Base-by-base conservation (phyloP, 2,888 invertebrate genomes). In the Lamellibrachia columna region DNA sequence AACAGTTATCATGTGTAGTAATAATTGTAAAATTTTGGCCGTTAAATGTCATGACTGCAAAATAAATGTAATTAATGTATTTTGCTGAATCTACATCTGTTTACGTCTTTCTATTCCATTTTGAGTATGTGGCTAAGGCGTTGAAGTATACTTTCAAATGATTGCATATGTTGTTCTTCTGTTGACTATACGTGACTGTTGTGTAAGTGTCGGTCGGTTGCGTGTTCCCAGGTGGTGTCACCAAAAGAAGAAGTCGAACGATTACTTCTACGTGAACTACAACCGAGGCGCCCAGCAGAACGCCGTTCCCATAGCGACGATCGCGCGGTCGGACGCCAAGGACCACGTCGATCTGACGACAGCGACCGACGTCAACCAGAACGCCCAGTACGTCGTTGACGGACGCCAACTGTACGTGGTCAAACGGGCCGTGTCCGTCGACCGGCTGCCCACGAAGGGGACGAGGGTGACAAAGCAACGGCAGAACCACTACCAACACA, bases 321-420 rank as follows among this genome's bases (percentile, higher is more conserved):
- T 75, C n/a, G 75, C 75, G 75, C 75, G 75, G 22, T 22, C 75
- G 22, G 75, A 75, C 15, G 22, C 75, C 15, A 75, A 11, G 75
- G 75, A 75, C 22, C 75, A 75, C 22, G 75, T 75, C 75, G 75
- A 75, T n/a, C 75, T 75, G 75, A 75, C 75, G 75, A 75, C 75
- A 75, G n/a, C 75, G 75, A 75, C 75, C 22, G 75, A 75, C 75
- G 75, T 75, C 75, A 75, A 75, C 75, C 6, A 22, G 75, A 75
- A 75, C 75, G 75, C 75, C 15, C 75, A 75, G 75, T 75, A 75
- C 22, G 75, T 75, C 22, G 75, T 75, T 75, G 75, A 75, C 75
- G 75, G 75, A 1, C 75, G 75, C n/a, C 75, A 75, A 75, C 75
- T 75, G 22, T 75, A 75, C 75, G 75, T 75, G 22, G 22, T 75